These are phyloP conservation scores for Cygnus buccinator DNA, from an alignment of 2,113 vertebrate species.

Conservation along the genomic window DNA sequence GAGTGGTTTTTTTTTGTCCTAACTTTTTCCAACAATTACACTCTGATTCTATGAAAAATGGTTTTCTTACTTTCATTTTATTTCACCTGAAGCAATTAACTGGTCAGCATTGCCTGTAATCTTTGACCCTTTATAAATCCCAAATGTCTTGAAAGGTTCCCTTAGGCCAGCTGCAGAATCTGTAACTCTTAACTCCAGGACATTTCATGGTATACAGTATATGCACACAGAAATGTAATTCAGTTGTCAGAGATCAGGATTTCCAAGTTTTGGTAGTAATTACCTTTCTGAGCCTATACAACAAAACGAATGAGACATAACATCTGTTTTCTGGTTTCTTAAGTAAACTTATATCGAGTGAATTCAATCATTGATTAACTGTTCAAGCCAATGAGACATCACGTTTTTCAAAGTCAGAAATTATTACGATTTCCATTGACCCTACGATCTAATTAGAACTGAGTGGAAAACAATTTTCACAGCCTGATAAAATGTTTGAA, in stretches of 20 bases:
- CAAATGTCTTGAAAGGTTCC: neutral
- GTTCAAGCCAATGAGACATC: constrained; percentile 61
- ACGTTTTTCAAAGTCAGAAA: constrained; percentile 70
- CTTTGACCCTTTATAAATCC: constrained; percentile 9
- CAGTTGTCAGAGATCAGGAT: constrained; percentile 46
- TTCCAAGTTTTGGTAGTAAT: constrained; percentile 56
- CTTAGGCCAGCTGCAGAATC: neutral
- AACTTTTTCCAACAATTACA: neutral
- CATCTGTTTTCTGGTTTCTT: constrained; percentile 67
- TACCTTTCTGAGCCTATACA: constrained; percentile 31
- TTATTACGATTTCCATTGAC: constrained; percentile 60
- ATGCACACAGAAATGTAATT: constrained; percentile 23
- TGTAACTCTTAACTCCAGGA: neutral
- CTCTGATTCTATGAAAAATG: neutral
- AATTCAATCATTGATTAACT: constrained; percentile 69
- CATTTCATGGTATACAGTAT: neutral
- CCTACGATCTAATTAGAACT: constrained; percentile 32
- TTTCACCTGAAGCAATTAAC: neutral
- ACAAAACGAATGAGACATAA: constrained; percentile 63
- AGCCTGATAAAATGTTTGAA: constrained; percentile 13
- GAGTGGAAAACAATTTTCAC: constrained; percentile 49
- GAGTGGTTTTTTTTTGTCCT: neutral
- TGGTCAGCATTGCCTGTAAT: neutral
- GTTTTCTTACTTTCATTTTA: neutral
- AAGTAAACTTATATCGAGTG: constrained; percentile 50